Evolutionary conservation across 2,113 vertebrate genomes (phyloP), one percentile per base, ranked within the genome.

Genomic region (Eptesicus fuscus): DNA sequence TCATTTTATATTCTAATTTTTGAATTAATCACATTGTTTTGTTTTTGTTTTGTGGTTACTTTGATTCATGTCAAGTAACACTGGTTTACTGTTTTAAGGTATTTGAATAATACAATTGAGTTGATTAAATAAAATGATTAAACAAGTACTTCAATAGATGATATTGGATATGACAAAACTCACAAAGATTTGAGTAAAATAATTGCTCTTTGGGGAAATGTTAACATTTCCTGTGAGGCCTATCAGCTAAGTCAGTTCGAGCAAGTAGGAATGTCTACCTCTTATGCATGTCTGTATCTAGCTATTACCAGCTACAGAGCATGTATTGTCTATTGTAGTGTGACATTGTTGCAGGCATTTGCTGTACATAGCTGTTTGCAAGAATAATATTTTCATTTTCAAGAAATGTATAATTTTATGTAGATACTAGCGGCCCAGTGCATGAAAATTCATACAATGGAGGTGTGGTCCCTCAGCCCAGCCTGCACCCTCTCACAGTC

Each of bases 1-100:
- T 88, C 12, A 88, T 65, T 93, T 91, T 82, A 22, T 40, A 61
- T 91, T 91, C 92, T 85, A 82, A 94, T 91, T 80, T 90, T 71
- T 9, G 80, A 88, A 61, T 78, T 40, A 76, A 47, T 40, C 30
- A 56, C 56, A 63, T 49, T 59, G 25, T 49, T 74, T 76, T 88
- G 4, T 35, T 37, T 53, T 88, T 49, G 22, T 79, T 92, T 93
- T 93, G 40, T 89, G 25, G 56, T 79, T 86, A 53, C 35, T 94
- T 79, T 84, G 47, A 69, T 44, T 77, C 37, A 77, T 56, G 40
- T 32, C 37, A 82, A 86, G 3, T 47, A 53, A 84, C 35, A 40
- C 22, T 51, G 80, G 22, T 86, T 47, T 63, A 47, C 23, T 13
- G 4, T 65, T 70, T 76, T 69, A 65, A 86, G 35, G n/a, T 2